A percentile compares a stretch with the other conserved stretches of the same genome.
These are phyloP conservation scores for Etheostoma spectabile DNA, from an alignment of 2,113 vertebrate genomes.

Conservation along the genomic window DNA sequence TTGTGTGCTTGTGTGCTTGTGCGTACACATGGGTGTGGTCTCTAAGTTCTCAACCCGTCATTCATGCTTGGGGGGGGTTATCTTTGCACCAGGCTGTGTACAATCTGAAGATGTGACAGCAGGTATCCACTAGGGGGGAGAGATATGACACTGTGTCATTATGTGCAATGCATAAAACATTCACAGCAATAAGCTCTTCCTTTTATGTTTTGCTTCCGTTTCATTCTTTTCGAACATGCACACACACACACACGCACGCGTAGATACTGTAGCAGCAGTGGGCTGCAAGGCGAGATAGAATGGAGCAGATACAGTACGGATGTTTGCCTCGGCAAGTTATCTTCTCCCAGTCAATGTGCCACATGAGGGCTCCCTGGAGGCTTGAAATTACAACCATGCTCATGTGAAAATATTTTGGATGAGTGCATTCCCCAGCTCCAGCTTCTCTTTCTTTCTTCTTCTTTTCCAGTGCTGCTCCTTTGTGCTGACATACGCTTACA, in stretches of 20 bases:
- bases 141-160: constrained; percentile 71
- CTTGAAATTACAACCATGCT: constrained; percentile 73
- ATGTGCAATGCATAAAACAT: constrained; percentile 67
- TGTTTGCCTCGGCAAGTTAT: constrained; percentile 55
- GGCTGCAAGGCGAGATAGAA: constrained; percentile 62
- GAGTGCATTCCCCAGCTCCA: constrained; percentile 39
- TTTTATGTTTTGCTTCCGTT: constrained; percentile 49
- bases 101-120: constrained; percentile 68
- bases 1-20: background rate
- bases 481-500: constrained; percentile 41
- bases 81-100: constrained; percentile 66
- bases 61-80: constrained; percentile 77
- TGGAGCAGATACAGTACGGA: constrained; percentile 18
- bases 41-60: constrained; percentile 69
- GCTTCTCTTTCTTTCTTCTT: background rate
- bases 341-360: constrained; percentile 69
- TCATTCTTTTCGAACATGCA: constrained; percentile 48
- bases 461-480: background rate
- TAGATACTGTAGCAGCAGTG: constrained; percentile 30
- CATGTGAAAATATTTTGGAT: constrained; percentile 68
- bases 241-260: constrained; percentile 1
- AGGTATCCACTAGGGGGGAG: constrained; percentile 70
- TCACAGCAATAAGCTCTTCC: constrained; percentile 59
- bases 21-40: constrained; percentile 42
- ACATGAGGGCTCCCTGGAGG: constrained; percentile 60